A percentile compares a stretch with the other conserved stretches of the same genome.
Conservation (phyloP, 2,888 invertebrate species). For the Tetragnatha montana region DNA sequence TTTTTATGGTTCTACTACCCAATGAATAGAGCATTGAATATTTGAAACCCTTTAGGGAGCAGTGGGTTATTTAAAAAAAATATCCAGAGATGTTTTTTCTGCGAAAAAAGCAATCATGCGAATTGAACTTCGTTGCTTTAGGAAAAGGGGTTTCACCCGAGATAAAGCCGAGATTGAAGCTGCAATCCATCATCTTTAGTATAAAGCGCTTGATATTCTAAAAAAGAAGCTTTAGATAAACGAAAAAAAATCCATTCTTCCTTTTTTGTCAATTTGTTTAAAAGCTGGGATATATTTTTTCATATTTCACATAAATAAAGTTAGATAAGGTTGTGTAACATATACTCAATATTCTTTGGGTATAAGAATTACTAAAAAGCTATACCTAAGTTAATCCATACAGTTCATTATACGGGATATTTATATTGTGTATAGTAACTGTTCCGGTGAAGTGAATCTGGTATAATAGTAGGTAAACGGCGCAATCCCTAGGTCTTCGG, state of each 20-base stretch:
- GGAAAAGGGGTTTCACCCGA: not conserved
- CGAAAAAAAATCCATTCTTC: not conserved
- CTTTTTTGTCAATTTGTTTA: not conserved
- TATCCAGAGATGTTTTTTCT: not conserved
- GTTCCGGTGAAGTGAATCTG: no score
- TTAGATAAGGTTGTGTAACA: no score
- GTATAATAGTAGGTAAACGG: no score
- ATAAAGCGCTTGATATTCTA: conserved; percentile 10
- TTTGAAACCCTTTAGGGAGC: no score
- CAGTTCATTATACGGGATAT: no score
- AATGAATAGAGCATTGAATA: no score
- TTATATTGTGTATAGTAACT: no score
- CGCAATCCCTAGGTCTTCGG: no score
- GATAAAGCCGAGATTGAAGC: not conserved
- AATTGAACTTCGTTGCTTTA: not conserved
- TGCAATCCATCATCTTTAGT: conserved; percentile 31
- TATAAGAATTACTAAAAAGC: no score
- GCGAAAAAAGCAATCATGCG: not conserved
- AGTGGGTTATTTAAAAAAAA: not conserved
- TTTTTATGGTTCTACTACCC: not conserved
- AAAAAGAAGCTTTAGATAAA: not conserved
- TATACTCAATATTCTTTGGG: no score
- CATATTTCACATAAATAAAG: no score
- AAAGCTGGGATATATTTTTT: not conserved
- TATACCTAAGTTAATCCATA: no score